Evolutionary conservation across 2,113 vertebrate species (phyloP).

Genomic region (Rhinichthys klamathensis): DNA sequence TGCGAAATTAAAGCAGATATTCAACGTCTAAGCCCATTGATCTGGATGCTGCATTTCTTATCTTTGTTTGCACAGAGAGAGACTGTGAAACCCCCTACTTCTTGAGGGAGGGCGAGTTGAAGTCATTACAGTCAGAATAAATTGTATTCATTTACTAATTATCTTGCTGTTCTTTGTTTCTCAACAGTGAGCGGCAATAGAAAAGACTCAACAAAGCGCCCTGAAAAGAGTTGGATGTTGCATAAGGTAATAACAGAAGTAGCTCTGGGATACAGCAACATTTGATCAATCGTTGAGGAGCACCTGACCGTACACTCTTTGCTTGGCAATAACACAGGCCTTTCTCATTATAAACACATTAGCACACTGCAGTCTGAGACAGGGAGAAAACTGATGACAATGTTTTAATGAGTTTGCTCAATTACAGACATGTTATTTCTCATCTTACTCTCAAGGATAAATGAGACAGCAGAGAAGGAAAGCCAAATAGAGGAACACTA

Average conservation of each 20-base stretch:
- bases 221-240: constrained; percentile 7
- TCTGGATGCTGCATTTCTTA: neutral
- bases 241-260: neutral
- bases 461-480: neutral
- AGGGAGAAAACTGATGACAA: constrained; percentile 71
- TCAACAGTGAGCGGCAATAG: neutral
- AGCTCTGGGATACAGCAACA: neutral
- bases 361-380: constrained; percentile 59
- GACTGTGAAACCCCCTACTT: neutral
- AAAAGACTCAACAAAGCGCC: neutral
- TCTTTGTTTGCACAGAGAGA: neutral
- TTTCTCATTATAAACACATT: constrained; percentile 71
- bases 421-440: constrained; percentile 59
- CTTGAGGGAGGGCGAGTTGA: neutral
- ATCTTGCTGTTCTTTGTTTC: constrained; percentile 31
- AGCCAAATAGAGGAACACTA: neutral
- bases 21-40: neutral
- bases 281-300: constrained; percentile 58
- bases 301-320: constrained; percentile 55
- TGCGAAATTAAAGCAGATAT: neutral
- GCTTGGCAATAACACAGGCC: constrained; percentile 56
- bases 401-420: constrained; percentile 70
- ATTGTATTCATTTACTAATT: neutral
- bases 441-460: constrained; percentile 19
- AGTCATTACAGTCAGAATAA: neutral